A percentile compares a stretch with the other conserved stretches of the same genome.
These are phyloP conservation scores for Agrilus planipennis DNA, from an alignment of 1,140 invertebrate species.

Conservation along the genomic window DNA sequence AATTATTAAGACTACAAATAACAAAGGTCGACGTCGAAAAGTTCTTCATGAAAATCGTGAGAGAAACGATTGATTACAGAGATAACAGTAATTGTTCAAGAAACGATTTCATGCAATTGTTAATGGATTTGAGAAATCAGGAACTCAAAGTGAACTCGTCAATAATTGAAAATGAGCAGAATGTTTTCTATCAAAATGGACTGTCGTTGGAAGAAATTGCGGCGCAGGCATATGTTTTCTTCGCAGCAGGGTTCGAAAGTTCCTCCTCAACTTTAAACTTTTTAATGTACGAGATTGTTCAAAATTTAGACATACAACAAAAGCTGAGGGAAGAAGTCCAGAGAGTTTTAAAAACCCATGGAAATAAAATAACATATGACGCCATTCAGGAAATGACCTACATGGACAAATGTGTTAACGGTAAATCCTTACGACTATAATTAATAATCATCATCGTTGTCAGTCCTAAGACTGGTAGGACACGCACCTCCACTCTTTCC, in stretches of 20 bases:
- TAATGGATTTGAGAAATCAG: constrained; percentile 22
- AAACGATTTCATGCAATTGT: constrained; percentile 39
- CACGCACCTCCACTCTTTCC: too few species aligned
- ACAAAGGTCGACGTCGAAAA: constrained; percentile 25
- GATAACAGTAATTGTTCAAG: constrained; percentile 30
- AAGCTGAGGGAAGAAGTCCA: constrained; percentile 35
- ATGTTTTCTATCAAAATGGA: background rate
- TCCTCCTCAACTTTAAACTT: constrained; percentile 34
- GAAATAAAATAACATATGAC: constrained; percentile 40
- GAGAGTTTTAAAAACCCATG: constrained; percentile 31
- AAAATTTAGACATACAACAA: constrained; percentile 34
- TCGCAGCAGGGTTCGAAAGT: constrained; percentile 39
- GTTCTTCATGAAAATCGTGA: constrained; percentile 35
- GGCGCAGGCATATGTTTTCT: constrained; percentile 12
- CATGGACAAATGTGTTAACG: too few species aligned
- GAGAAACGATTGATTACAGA: constrained; percentile 34
- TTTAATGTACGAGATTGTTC: constrained; percentile 35
- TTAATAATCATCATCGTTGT: too few species aligned
- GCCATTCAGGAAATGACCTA: too few species aligned
- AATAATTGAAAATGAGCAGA: too few species aligned
- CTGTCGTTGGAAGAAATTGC: constrained; percentile 9
- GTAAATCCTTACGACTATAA: too few species aligned
- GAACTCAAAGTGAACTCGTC: background rate
- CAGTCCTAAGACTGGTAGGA: too few species aligned
- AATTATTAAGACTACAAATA: too few species aligned